A percentile compares a stretch with the other conserved stretches of the same genome.
Conservation (phyloP, 2,797 vertebrate genomes). For the Poeciliopsis presidionis region DNA sequence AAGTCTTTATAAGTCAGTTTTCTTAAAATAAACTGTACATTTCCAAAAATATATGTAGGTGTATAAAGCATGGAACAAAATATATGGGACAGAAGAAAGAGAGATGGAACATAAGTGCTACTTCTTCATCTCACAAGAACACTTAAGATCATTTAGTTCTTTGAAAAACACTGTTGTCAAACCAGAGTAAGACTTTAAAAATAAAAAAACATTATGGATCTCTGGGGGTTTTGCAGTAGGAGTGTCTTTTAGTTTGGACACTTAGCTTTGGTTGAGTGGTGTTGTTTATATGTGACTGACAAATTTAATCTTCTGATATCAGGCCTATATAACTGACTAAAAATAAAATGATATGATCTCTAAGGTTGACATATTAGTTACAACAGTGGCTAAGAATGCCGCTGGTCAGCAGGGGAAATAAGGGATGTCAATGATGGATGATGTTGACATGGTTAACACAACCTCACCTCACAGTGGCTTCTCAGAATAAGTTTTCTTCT, state of each 20-base stretch:
- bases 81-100: neutral
- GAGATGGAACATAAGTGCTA: neutral
- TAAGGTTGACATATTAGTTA: slow-evolving; percentile 1
- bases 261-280: slow-evolving; percentile 16
- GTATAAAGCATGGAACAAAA: neutral
- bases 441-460: slow-evolving; percentile 46
- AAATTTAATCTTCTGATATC: slow-evolving; percentile 21
- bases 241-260: slow-evolving; percentile 44
- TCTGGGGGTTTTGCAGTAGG: slow-evolving; percentile 28
- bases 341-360: slow-evolving; percentile 2
- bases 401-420: slow-evolving; percentile 11
- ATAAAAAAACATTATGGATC: neutral
- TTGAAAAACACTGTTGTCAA: neutral
- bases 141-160: neutral
- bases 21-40: neutral
- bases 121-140: neutral
- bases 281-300: slow-evolving; percentile 11
- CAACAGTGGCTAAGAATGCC: slow-evolving; percentile 22
- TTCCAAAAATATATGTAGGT: neutral
- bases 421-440: slow-evolving; percentile 51
- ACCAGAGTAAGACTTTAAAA: neutral
- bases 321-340: slow-evolving; percentile 10
- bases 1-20: neutral
- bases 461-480: slow-evolving; percentile 24
- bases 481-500: slow-evolving; percentile 32